Base-by-base conservation (phyloP, 2,888 invertebrate genomes). In the Argyresthia albistria region DNA sequence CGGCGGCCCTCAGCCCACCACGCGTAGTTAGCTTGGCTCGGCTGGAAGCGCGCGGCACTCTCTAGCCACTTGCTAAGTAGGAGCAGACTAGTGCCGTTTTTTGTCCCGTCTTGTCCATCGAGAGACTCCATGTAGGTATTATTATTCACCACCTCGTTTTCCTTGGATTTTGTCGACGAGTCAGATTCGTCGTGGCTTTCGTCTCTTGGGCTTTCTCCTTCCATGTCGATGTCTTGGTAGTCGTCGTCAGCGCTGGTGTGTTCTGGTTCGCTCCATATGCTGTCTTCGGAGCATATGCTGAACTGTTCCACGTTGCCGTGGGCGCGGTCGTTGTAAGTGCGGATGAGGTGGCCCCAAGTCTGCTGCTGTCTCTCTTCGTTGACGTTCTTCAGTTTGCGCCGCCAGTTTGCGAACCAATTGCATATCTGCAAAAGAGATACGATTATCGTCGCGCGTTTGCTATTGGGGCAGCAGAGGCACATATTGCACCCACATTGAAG, bases 401-500 rank as follows among this genome's bases (percentile, higher is more conserved):
- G 86, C 94, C 94, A 94, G 66, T 94, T 94, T n/a, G 94, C 94
- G 70, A 94, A 94, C 94, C 94, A 94, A 73, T 94, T 94, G 64
- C 92, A 92, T 54, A 92, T 91, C 91, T 92, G 77, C 50, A 76
- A 78, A 55, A 42, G 4, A 39, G 3, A n/a, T 8, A 39, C 3
- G 8, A 11, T 39, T 39, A 6, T 25, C 25, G 25, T 25, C 3
- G 25, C 6, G 25, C 25, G 3, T 25, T 25, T 25, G 6, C 25
- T 6, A 25, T 2, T 25, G 25, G 25, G 25, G 25, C 6, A 2
- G 25, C 25, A 25, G 25, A 25, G 25, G 25, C 25, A 25, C 2
- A 25, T 25, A 25, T 25, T 25, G 2, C 25, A 25, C 25, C 25
- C 25, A 25, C 25, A 25, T 25, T 25, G 25, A 25, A 25, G 3